phyloP scores from a whole-genome alignment of 2,888 invertebrate genomes.

The Tridacna crocea region DNA sequence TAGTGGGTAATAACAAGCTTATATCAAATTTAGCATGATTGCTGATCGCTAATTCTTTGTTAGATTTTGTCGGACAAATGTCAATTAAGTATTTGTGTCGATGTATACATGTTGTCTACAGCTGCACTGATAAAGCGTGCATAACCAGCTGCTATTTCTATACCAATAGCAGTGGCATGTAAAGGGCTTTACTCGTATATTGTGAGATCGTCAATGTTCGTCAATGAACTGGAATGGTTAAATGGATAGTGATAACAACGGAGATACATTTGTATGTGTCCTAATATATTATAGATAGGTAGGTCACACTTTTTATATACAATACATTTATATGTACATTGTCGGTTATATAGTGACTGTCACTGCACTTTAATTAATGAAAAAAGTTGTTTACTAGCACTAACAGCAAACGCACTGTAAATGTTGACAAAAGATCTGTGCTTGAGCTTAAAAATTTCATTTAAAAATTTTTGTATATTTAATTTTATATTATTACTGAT shows the following conservation, averaged over 20 bases:
- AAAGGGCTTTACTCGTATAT: slow-evolving; percentile 1
- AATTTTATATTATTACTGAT: neutral
- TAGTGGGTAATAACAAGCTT: neutral
- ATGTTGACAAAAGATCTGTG: slow-evolving; percentile 1
- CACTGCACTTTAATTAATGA: neutral
- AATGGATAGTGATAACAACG: neutral
- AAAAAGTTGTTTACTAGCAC: slow-evolving; percentile 5
- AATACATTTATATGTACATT: neutral
- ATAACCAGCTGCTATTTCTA: neutral
- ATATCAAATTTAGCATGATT: neutral
- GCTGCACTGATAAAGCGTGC: neutral
- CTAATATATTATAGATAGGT: neutral
- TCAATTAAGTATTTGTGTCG: neutral
- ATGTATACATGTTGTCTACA: neutral
- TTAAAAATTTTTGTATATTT: slow-evolving; percentile 4
- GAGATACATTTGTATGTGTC: neutral
- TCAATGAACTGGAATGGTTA: neutral
- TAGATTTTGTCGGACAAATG: neutral
- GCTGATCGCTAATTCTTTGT: neutral
- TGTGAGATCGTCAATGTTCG: neutral
- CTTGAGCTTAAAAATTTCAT: neutral
- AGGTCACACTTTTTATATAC: slow-evolving; percentile 10
- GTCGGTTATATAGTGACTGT: neutral
- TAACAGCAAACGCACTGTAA: slow-evolving; percentile 11
- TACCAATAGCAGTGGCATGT: neutral